These are phyloP conservation scores for Caenorhabditis sinica DNA, from an alignment of 2,888 invertebrate genomes.

Conservation along the genomic window DNA sequence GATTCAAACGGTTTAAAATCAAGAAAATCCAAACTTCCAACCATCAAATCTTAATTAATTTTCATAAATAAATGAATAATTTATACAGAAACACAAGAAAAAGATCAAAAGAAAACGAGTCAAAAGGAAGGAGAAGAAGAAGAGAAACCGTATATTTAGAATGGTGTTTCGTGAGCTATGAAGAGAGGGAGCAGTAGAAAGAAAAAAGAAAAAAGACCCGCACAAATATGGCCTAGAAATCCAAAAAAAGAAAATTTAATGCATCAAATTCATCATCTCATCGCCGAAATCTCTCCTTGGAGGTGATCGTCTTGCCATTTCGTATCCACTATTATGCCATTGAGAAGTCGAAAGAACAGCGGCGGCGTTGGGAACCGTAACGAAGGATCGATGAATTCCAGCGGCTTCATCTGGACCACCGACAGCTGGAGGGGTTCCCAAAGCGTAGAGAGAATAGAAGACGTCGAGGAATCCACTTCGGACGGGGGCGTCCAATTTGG, in stretches of 20 bases:
- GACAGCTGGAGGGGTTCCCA: conserved; percentile 65
- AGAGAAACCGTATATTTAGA: conserved; percentile 19
- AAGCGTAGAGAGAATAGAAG: conserved; percentile 70
- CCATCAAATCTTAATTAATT: too few relatives aligned
- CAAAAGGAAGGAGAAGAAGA: background rate
- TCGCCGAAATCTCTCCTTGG: conserved; percentile 57
- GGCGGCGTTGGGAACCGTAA: conserved; percentile 41
- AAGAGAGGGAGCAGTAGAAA: too few relatives aligned
- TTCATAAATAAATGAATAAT: background rate
- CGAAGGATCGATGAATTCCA: conserved; percentile 68
- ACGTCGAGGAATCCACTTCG: conserved; percentile 67
- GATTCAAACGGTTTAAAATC: too few relatives aligned
- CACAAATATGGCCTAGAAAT: conserved; percentile 3
- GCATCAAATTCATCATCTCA: conserved; percentile 62
- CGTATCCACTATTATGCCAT: conserved; percentile 66
- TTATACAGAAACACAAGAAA: too few relatives aligned
- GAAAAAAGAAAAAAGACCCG: too few relatives aligned
- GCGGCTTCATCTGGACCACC: conserved; percentile 66
- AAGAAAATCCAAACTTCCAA: too few relatives aligned
- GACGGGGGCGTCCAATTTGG: conserved; percentile 35
- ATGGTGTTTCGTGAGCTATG: too few relatives aligned
- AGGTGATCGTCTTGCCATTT: conserved; percentile 60
- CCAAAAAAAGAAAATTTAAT: conserved; percentile 13
- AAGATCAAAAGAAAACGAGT: background rate
- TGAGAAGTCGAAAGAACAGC: conserved; percentile 45